Percentiles rank a stretch among this genome's conserved stretches.
These are phyloP conservation scores for Drosophila teissieri DNA, from an alignment of 1,140 invertebrate species.

Conservation along the genomic window DNA sequence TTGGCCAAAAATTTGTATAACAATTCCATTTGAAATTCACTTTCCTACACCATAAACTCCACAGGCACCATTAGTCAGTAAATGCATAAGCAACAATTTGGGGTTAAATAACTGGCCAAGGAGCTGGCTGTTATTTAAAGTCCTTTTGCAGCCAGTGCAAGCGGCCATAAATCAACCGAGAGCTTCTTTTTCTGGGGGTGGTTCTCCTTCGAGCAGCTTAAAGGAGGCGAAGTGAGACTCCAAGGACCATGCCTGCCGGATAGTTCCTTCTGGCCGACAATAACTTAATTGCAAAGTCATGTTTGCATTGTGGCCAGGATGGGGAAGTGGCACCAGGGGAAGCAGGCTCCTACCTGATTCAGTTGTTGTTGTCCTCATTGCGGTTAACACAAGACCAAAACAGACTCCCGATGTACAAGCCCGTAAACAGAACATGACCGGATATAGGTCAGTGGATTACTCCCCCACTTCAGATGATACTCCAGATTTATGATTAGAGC, in stretches of 20 bases:
- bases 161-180: constrained; percentile 68
- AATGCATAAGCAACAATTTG: constrained; percentile 60
- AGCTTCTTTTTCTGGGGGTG: constrained; percentile 39
- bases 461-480: constrained; percentile 1
- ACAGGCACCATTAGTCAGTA: constrained; percentile 44
- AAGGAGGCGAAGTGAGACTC: constrained; percentile 7
- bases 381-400: constrained; percentile 34
- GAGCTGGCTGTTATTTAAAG: constrained; percentile 62
- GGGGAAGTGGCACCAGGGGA: constrained; percentile 39
- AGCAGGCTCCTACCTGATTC: constrained; percentile 56
- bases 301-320: constrained; percentile 70
- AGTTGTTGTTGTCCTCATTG: constrained; percentile 44
- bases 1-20: constrained; percentile 56
- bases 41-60: constrained; percentile 45
- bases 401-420: constrained; percentile 24
- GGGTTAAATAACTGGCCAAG: constrained; percentile 56
- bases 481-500: constrained; percentile 28
- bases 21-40: constrained; percentile 63
- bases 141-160: constrained; percentile 55
- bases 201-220: neutral
- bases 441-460: constrained; percentile 12
- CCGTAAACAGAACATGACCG: constrained; percentile 47
- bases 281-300: constrained; percentile 83
- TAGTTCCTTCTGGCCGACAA: constrained; percentile 61
- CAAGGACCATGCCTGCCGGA: constrained; percentile 24